These are phyloP conservation scores for Rhingia campestris DNA, from an alignment of 2,888 invertebrate genomes.

Conservation along the genomic window DNA sequence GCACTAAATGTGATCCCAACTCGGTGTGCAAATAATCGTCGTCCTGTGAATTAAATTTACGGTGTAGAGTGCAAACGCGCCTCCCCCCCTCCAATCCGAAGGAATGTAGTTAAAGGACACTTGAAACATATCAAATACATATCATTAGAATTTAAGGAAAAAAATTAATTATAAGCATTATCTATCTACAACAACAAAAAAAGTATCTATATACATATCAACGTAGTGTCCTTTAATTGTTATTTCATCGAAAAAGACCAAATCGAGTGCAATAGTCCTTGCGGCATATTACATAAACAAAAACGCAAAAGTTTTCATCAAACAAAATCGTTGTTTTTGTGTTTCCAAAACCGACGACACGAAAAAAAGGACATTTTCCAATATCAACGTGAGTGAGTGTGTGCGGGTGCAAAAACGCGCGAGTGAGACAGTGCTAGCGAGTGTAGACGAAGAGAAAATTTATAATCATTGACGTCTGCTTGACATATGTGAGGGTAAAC, in stretches of 20 bases:
- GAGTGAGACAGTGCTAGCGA: slow-evolving; percentile 22
- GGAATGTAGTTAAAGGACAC: slow-evolving; percentile 64
- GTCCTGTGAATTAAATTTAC: slow-evolving; percentile 26
- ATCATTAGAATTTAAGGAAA: slow-evolving; percentile 67
- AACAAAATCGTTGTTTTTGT: slow-evolving; percentile 52
- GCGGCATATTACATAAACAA: slow-evolving; percentile 71
- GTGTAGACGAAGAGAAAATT: slow-evolving; percentile 12
- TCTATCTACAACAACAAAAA: not conserved
- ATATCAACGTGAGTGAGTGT: slow-evolving; percentile 57
- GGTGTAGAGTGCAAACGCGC: slow-evolving; percentile 23
- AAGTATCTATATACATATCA: slow-evolving; percentile 47
- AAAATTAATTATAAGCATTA: slow-evolving; percentile 31
- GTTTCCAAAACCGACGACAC: slow-evolving; percentile 11
- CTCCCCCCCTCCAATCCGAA: not conserved
- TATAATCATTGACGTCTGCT: slow-evolving; percentile 42
- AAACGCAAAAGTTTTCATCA: slow-evolving; percentile 33
- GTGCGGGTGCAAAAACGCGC: slow-evolving; percentile 13
- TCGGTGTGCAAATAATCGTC: slow-evolving; percentile 40
- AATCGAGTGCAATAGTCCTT: slow-evolving; percentile 15
- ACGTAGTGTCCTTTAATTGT: slow-evolving; percentile 58
- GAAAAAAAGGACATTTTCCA: slow-evolving; percentile 60
- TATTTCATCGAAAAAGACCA: not conserved
- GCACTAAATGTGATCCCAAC: slow-evolving; percentile 33
- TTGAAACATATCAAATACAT: slow-evolving; percentile 68
- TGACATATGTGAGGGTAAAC: slow-evolving; percentile 32